Percentiles rank a stretch among this genome's conserved stretches.
Conservation (phyloP, 2,113 vertebrate genomes). For the Microtus richardsoni region DNA sequence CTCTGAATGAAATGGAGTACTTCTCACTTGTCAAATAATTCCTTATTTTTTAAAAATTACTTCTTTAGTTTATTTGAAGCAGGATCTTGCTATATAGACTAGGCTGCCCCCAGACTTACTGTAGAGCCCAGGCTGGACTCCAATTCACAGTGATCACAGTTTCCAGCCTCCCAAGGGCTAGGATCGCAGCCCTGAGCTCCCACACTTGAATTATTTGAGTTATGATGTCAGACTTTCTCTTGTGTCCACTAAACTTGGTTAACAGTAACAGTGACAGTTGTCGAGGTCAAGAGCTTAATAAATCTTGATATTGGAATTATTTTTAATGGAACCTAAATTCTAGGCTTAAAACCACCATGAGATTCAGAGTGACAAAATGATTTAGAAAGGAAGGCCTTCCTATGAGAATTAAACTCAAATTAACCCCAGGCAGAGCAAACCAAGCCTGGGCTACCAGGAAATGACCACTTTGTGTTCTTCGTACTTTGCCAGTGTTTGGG, state of each 20-base stretch:
- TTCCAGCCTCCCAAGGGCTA: background rate
- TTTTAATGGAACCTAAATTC: background rate
- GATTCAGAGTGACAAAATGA: background rate
- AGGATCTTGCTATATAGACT: background rate
- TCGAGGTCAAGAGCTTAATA: background rate
- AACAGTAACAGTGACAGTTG: background rate
- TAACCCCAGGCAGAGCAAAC: background rate
- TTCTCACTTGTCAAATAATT: conserved; percentile 16
- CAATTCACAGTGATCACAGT: background rate
- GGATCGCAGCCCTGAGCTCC: background rate
- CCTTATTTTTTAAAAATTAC: background rate
- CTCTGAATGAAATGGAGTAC: background rate
- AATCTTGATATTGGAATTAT: background rate
- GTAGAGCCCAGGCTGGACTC: background rate
- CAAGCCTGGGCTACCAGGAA: background rate
- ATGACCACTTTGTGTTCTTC: background rate
- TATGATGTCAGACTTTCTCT: background rate
- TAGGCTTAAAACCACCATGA: background rate
- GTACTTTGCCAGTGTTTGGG: background rate
- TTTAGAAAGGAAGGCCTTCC: background rate
- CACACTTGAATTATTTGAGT: background rate
- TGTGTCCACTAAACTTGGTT: background rate
- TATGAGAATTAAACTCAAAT: conserved; percentile 22
- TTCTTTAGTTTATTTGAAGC: background rate
- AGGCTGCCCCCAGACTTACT: background rate